Percentiles rank a stretch among this genome's conserved stretches.
These are phyloP conservation scores for Forbesichthys papilliferus DNA, from an alignment of 2,113 vertebrate species.

Conservation along the genomic window DNA sequence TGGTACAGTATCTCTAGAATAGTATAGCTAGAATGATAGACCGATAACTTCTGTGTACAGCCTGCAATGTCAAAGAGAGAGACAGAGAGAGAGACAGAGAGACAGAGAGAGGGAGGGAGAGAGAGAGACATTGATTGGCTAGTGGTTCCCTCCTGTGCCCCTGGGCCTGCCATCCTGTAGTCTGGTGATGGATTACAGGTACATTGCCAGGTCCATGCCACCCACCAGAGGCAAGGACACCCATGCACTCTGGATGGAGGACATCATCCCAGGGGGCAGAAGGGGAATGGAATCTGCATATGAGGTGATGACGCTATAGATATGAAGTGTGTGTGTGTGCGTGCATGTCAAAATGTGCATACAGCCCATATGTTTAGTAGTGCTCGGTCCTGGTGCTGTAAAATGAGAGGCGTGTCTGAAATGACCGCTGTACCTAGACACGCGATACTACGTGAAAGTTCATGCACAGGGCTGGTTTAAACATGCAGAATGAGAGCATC, in stretches of 20 bases:
- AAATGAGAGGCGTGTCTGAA: slow-evolving; percentile 6
- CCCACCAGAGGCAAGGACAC: slow-evolving; percentile 54
- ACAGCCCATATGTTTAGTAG: slow-evolving; percentile 27
- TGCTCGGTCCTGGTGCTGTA: slow-evolving; percentile 9
- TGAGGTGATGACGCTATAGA: not conserved
- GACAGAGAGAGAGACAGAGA: slow-evolving; percentile 3
- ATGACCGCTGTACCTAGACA: slow-evolving; percentile 24
- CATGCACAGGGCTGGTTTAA: slow-evolving; percentile 28
- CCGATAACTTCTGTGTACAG: slow-evolving; percentile 21
- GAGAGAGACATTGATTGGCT: slow-evolving; percentile 3
- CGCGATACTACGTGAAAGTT: slow-evolving; percentile 6
- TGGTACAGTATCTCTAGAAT: not conserved
- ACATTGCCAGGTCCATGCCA: slow-evolving; percentile 21
- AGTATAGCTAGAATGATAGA: slow-evolving; percentile 43
- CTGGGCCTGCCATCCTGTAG: slow-evolving; percentile 40
- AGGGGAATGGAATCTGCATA: not conserved
- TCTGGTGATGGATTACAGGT: slow-evolving; percentile 47
- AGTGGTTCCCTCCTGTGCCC: slow-evolving; percentile 37
- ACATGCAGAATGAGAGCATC: slow-evolving; percentile 35
- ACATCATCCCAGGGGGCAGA: slow-evolving; percentile 13
- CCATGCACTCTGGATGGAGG: slow-evolving; percentile 3
- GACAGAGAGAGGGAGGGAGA: slow-evolving; percentile 13
- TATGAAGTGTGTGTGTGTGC: not conserved
- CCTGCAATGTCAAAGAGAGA: not conserved
- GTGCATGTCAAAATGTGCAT: slow-evolving; percentile 1